Base-by-base conservation (phyloP, 2,888 invertebrate genomes). In the Synergus gifuensis region DNA sequence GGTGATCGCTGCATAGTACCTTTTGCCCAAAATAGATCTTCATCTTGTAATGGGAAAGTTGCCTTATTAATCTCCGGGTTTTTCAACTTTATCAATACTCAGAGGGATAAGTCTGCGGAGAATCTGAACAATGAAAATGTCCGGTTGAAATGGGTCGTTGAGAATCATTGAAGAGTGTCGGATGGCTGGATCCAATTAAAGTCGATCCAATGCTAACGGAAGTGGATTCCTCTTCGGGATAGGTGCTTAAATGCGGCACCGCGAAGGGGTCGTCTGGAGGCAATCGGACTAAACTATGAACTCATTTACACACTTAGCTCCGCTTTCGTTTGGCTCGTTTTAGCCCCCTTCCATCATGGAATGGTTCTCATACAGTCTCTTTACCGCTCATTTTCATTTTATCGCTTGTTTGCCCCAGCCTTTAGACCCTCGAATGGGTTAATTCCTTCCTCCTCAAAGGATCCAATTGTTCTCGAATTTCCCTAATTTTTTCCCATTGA, bases 331-430 rank as follows among this genome's bases (percentile, higher is more conserved):
- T 83, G 81, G 85, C 83, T 85, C 88, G 86, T 88, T 89, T 86
- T 85, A 86, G 80, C 86, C 85, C 86, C 86, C 83, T 76, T 67
- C 79, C 81, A 73, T 83, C 79, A 79, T 85, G 87, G 87, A 92
- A 91, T 91, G 88, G 91, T 90, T 92, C 91, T 91, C 91, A 91
- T 91, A 92, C 91, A 91, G 91, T 91, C 92, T 91, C 91, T 92
- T 92, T 90, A 91, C 89, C 91, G 91, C 90, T 91, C 92, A 88
- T 91, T 92, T 89, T 91, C 91, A 88, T 90, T 92, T 92, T 92
- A 92, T 91, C 88, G 92, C 91, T 91, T 91, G 91, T 92, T 92
- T 91, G 88, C 89, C 85, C 86, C 85, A 82, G 81, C 82, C 83
- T 69, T 49, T 83, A 85, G 83, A 82, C 84, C 85, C 87, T 85